Evolutionary conservation across 1,140 invertebrate genomes (phyloP).

Genomic region (Potamilus streckersoni): DNA sequence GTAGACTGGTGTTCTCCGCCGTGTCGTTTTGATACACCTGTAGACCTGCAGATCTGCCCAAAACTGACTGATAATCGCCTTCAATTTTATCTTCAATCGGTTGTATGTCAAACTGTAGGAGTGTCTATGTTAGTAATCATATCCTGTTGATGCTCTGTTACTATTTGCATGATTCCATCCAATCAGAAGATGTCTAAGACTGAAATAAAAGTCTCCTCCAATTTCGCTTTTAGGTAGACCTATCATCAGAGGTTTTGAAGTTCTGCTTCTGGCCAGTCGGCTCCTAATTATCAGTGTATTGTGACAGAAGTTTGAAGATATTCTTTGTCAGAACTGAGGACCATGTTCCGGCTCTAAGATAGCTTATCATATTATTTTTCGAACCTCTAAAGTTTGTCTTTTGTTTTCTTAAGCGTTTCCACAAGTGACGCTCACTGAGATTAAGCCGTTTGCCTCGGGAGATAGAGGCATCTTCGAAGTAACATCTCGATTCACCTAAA

Average conservation of each 20-base stretch:
- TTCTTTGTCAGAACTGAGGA: constrained; percentile 14
- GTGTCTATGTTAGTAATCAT: constrained; percentile 11
- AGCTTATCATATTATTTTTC: constrained; percentile 25
- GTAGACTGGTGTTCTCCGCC: constrained; percentile 11
- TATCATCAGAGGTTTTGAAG: constrained; percentile 10
- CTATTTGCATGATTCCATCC: constrained; percentile 20
- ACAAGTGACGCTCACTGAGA: constrained; percentile 34
- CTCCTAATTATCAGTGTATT: background rate
- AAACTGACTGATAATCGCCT: background rate
- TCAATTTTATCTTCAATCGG: constrained; percentile 5
- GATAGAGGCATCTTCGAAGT: constrained; percentile 31
- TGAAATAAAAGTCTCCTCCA: constrained; percentile 22
- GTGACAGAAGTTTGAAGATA: constrained; percentile 1
- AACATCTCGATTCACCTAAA: constrained; percentile 50
- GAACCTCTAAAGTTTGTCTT: constrained; percentile 32
- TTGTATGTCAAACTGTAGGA: constrained; percentile 18
- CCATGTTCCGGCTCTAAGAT: constrained; percentile 18
- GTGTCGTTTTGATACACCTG: constrained; percentile 1
- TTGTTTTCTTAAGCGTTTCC: constrained; percentile 20
- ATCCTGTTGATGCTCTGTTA: constrained; percentile 1
- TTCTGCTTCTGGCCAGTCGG: constrained; percentile 3
- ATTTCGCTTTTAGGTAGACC: constrained; percentile 19
- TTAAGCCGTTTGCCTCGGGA: constrained; percentile 31
- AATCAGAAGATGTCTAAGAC: constrained; percentile 19
- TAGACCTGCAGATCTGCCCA: background rate